Evolutionary conservation across 2,888 invertebrate genomes (phyloP), one percentile per base, ranked within the genome.

Genomic region (Clivina fossor): DNA sequence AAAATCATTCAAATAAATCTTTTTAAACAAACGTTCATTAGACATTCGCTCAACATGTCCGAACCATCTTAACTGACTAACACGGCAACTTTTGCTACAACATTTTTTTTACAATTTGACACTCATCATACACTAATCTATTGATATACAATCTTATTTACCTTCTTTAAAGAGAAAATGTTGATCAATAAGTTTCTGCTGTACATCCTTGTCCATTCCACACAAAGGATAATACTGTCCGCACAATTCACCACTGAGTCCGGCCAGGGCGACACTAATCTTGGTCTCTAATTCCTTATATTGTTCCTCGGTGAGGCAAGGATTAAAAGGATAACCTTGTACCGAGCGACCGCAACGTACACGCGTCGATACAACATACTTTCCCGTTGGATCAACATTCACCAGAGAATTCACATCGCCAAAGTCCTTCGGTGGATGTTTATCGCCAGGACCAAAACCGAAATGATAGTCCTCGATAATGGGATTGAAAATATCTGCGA

Each of bases 81-180:
- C n/a, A n/a, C n/a, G n/a, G n/a, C n/a, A n/a, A n/a, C n/a, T n/a
- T n/a, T n/a, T n/a, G n/a, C n/a, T n/a, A n/a, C n/a, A n/a, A n/a
- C n/a, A n/a, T n/a, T n/a, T n/a, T n/a, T n/a, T n/a, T n/a, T n/a
- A n/a, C n/a, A n/a, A n/a, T n/a, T n/a, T n/a, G n/a, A n/a, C n/a
- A n/a, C n/a, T n/a, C n/a, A n/a, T n/a, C n/a, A n/a, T n/a, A n/a
- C n/a, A n/a, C n/a, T n/a, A n/a, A n/a, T n/a, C n/a, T n/a, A n/a
- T n/a, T n/a, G n/a, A n/a, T n/a, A n/a, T n/a, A n/a, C n/a, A n/a
- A n/a, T n/a, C n/a, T n/a, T n/a, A n/a, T n/a, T n/a, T n/a, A n/a
- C n/a, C 94, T 79, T 95, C 94, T 82, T 95, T 94, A 84, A 95
- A 95, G 65, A 96, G 83, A 85, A 94, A 95, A 77, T 96, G 95